Evolutionary conservation across 2,888 invertebrate species (phyloP).

Genomic region (Halictus ligatus): DNA sequence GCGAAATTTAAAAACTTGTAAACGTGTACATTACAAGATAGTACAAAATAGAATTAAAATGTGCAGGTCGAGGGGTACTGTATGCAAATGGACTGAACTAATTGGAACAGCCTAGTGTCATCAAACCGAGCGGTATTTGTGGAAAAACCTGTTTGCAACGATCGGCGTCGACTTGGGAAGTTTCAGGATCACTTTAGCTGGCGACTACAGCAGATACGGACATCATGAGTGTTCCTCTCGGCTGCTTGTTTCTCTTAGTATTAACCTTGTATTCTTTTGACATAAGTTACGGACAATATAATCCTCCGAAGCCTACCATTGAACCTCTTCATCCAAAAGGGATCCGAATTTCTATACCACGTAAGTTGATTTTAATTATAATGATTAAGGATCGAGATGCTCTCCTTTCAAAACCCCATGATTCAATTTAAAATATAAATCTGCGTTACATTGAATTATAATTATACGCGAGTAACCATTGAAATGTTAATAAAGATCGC

Average conservation of each 20-base stretch:
- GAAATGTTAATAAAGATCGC: not conserved
- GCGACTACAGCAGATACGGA: not conserved
- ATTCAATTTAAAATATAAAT: not conserved
- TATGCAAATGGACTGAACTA: no score
- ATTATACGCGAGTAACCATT: not conserved
- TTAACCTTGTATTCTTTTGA: not conserved
- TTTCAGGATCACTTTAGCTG: conserved; percentile 22
- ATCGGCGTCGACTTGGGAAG: not conserved
- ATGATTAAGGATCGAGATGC: not conserved
- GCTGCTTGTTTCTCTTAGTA: not conserved
- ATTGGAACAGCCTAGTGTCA: no score
- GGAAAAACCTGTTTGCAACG: conserved; percentile 27
- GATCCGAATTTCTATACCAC: conserved; percentile 87
- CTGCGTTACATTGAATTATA: not conserved
- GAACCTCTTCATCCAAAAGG: conserved; percentile 87
- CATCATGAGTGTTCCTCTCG: not conserved
- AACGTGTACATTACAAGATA: no score
- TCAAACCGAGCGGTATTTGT: not conserved
- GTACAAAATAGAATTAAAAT: no score
- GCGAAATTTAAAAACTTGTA: no score
- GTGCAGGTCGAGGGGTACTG: no score
- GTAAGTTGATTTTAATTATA: conserved; percentile 80
- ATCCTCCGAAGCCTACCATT: conserved; percentile 82
- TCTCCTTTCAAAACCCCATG: not conserved
- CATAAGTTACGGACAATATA: conserved; percentile 25